Percentiles rank a stretch among this genome's conserved stretches.
These are phyloP conservation scores for Holocentrus rufus DNA, from an alignment of 2,797 vertebrate species.

Conservation along the genomic window DNA sequence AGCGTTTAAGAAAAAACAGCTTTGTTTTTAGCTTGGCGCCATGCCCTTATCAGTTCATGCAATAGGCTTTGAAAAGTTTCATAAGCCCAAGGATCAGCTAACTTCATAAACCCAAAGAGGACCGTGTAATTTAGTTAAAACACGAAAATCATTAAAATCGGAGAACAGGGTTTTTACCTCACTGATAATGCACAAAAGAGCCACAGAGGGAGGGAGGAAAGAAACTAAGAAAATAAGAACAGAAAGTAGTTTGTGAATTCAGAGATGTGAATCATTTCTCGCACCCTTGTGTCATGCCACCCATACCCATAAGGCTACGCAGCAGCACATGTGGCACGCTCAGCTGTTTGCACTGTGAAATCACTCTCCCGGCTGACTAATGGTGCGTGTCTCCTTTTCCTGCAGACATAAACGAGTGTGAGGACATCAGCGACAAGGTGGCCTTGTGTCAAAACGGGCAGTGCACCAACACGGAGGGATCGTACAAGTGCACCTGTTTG, in stretches of 20 bases:
- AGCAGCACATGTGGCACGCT: slow-evolving; percentile 46
- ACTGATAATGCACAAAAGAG: not conserved
- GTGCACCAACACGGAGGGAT: slow-evolving; percentile 93
- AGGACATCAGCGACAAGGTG: slow-evolving; percentile 86
- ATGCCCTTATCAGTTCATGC: too few species aligned
- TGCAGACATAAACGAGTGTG: slow-evolving; percentile 93
- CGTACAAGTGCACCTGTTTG: slow-evolving; percentile 90
- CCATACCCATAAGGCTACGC: slow-evolving; percentile 35
- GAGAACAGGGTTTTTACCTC: not conserved
- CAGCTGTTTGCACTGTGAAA: slow-evolving; percentile 56
- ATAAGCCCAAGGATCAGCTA: too few species aligned
- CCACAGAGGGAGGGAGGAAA: too few species aligned
- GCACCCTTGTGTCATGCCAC: slow-evolving; percentile 1
- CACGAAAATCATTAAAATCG: not conserved
- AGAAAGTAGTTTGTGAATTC: slow-evolving; percentile 12
- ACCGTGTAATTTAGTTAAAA: not conserved
- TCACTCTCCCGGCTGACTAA: slow-evolving; percentile 40
- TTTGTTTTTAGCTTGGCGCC: slow-evolving; percentile 14
- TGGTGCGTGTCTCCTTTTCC: slow-evolving; percentile 32
- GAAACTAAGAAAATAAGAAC: not conserved
- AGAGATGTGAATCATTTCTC: slow-evolving; percentile 37
- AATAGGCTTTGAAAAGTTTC: too few species aligned
- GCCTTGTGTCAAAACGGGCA: slow-evolving; percentile 87
- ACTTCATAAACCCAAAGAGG: not conserved
- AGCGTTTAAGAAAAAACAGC: slow-evolving; percentile 39